Evolutionary conservation across 2,888 invertebrate species (phyloP), one percentile per base, ranked within the genome.

Genomic region (Euclidia mi): DNA sequence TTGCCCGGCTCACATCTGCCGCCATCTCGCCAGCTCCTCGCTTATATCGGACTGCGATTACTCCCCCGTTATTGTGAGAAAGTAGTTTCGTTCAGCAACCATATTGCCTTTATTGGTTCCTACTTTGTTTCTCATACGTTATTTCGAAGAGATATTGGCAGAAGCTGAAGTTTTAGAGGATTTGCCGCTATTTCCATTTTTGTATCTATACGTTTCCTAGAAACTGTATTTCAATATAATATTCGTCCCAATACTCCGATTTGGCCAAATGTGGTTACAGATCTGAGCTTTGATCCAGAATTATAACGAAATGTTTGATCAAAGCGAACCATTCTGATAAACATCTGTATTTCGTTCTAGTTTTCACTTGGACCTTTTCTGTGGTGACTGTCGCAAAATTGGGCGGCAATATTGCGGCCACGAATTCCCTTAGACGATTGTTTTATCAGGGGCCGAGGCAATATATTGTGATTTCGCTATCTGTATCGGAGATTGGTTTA

Each of bases 401-500:
- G 38, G 12, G 60, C 57, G 53, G 64, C 66, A 64, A 64, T 63
- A 65, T 74, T 44, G 56, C 31, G 64, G 35, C 43, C 50, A 66
- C 71, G 57, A 64, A 58, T 68, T 74, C 74, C 78, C 70, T 68
- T 56, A 70, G 66, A 76, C 67, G 76, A 82, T 84, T 78, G 81
- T 79, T 80, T 84, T 89, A 90, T 89, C 88, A 77, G 76, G 65
- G 72, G 71, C 58, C 71, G 58, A 59, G 76, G 81, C 84, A 82
- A 85, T 91, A 86, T 87, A 91, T 90, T 84, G 82, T 78, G 84
- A 84, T 87, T 87, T 82, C 76, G 81, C 81, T 90, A 90, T 91
- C 90, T 87, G 76, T 86, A 85, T 83, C 76, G 81, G 85, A 88
- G 85, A 91, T 91, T 90, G 90, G 87, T 84, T 85, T 81, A 88